These are phyloP conservation scores for Arnoldichthys spilopterus DNA, from an alignment of 2,797 vertebrate genomes.

Conservation along the genomic window DNA sequence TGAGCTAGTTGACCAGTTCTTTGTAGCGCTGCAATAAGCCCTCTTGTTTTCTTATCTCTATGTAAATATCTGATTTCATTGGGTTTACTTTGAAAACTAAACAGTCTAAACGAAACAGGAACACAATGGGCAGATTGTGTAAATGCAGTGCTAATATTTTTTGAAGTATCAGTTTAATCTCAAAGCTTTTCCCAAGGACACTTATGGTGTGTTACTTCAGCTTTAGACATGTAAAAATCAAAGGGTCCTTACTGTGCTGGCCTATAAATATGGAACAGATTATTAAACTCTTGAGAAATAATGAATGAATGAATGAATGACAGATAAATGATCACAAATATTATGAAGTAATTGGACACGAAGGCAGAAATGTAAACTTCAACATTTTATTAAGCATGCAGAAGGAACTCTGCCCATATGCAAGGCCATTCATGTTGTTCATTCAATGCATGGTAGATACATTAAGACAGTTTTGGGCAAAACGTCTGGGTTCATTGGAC, in stretches of 20 bases:
- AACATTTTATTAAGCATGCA: conserved; percentile 49
- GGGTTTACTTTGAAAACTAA: conserved; percentile 5
- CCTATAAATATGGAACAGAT: conserved; percentile 17
- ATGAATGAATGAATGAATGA: too few species aligned
- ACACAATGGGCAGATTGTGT: conserved; percentile 2
- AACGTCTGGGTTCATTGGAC: neutral
- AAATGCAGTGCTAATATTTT: neutral
- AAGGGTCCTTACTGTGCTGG: neutral
- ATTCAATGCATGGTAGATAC: conserved; percentile 20
- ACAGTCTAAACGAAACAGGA: conserved; percentile 5
- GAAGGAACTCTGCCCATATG: conserved; percentile 24
- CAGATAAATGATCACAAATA: neutral
- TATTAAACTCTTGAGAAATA: neutral
- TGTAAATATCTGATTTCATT: conserved; percentile 27
- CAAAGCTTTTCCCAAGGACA: too few species aligned
- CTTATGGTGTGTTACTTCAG: neutral
- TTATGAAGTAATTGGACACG: neutral
- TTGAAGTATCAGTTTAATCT: neutral
- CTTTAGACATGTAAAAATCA: neutral
- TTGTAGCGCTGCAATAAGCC: conserved; percentile 16
- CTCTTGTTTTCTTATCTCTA: conserved; percentile 23
- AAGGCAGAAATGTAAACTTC: conserved; percentile 32
- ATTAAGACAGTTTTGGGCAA: neutral
- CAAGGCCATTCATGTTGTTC: conserved; percentile 1
- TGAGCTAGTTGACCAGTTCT: conserved; percentile 30